phyloP scores from a whole-genome alignment of 2,113 vertebrate species.

The Ctenomys sociabilis region DNA sequence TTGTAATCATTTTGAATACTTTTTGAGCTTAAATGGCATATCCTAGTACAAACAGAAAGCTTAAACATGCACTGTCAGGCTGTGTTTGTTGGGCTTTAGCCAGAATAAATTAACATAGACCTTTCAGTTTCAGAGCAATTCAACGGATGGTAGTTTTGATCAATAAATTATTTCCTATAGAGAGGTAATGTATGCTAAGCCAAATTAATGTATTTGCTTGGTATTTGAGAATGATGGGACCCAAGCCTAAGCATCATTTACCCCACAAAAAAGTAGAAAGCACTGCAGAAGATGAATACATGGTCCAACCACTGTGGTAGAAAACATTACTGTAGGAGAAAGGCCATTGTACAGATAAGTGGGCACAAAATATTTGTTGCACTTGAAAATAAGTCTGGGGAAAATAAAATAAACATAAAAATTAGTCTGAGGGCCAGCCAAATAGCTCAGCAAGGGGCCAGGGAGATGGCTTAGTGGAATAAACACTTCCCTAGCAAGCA shows the following conservation, averaged over 20 bases:
- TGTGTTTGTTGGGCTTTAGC: neutral
- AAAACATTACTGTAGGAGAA: constrained; percentile 55
- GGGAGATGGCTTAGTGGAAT: no score
- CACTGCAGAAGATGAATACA: constrained; percentile 52
- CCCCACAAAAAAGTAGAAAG: neutral
- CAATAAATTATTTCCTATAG: neutral
- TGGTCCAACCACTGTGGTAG: neutral
- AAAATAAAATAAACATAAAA: no score
- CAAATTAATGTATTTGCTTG: neutral
- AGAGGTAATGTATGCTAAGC: neutral
- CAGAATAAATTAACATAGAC: neutral
- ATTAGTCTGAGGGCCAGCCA: neutral
- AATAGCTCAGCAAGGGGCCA: no score
- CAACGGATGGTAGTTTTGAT: constrained; percentile 1
- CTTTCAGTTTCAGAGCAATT: constrained; percentile 40
- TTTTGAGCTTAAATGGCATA: neutral
- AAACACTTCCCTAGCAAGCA: no score
- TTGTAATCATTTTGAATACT: neutral
- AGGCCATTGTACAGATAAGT: constrained; percentile 46
- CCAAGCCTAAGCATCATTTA: neutral
- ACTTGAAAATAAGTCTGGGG: constrained; percentile 32
- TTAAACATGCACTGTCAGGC: neutral
- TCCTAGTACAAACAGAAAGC: constrained; percentile 11
- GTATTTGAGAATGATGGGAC: constrained; percentile 7
- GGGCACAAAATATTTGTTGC: constrained; percentile 13